Percentiles rank a stretch among this genome's conserved stretches.
Conservation (phyloP, 2,888 invertebrate species). For the Lysandra bellargus region DNA sequence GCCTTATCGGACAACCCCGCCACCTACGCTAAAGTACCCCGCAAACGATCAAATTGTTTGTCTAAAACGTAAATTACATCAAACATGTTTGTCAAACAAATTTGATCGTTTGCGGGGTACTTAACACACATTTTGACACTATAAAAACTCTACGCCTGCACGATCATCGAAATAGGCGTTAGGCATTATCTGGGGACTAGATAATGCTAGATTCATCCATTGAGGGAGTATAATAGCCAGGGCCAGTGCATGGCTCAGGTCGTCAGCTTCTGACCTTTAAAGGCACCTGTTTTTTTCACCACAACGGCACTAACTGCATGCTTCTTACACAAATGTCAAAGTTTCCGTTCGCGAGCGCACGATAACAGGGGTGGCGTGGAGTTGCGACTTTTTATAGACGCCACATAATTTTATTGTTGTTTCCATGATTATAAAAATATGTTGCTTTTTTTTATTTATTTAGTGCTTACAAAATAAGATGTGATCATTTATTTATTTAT, state of each 20-base stretch:
- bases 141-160: background rate
- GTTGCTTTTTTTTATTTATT: background rate
- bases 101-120: too few relatives aligned
- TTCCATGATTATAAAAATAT: background rate
- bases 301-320: slow-evolving; percentile 64
- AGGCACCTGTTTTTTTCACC: slow-evolving; percentile 64
- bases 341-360: slow-evolving; percentile 59
- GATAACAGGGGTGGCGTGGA: slow-evolving; percentile 44
- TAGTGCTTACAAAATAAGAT: too few relatives aligned
- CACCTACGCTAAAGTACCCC: too few relatives aligned
- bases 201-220: too few relatives aligned
- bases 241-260: slow-evolving; percentile 48
- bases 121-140: too few relatives aligned
- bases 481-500: too few relatives aligned
- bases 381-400: background rate
- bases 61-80: too few relatives aligned
- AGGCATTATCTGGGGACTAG: background rate
- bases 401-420: background rate
- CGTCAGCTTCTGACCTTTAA: slow-evolving; percentile 66
- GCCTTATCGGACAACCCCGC: too few relatives aligned
- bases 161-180: background rate
- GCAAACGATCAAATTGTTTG: too few relatives aligned
- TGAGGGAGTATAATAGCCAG: background rate
- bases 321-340: slow-evolving; percentile 74
- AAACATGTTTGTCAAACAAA: too few relatives aligned